These are phyloP conservation scores for Fragariocoptes setiger DNA, from an alignment of 1,140 invertebrate species.

Conservation along the genomic window DNA sequence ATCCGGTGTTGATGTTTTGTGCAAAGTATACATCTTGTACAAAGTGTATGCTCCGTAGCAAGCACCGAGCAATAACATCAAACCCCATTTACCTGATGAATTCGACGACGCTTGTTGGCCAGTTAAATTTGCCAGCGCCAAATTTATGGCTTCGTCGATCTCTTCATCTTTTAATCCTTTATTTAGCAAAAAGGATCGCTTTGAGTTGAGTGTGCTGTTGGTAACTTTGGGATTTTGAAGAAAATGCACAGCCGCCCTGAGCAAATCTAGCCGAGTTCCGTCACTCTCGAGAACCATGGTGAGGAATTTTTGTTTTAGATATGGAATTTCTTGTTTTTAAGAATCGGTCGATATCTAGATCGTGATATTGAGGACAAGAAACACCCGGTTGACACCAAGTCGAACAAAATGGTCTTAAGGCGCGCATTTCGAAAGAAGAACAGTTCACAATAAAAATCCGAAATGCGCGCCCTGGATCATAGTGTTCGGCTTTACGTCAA, in stretches of 20 bases:
- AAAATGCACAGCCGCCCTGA: conserved; percentile 52
- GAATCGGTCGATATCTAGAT: no score
- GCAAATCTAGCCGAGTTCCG: conserved; percentile 15
- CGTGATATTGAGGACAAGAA: no score
- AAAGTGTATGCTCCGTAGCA: conserved; percentile 7
- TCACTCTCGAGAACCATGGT: conserved; percentile 38
- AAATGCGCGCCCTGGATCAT: no score
- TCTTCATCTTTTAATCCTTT: conserved; percentile 50
- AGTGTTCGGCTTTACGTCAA: no score
- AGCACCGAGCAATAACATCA: conserved; percentile 1
- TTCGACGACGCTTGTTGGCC: background rate
- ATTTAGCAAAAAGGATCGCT: conserved; percentile 38
- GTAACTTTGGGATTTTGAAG: conserved; percentile 46
- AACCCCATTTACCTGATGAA: background rate
- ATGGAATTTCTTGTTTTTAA: background rate
- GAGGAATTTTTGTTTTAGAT: no score
- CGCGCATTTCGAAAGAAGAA: no score
- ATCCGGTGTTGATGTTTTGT: background rate
- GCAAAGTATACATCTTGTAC: conserved; percentile 5
- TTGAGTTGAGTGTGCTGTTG: conserved; percentile 33
- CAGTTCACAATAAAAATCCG: no score
- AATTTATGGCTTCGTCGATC: conserved; percentile 25
- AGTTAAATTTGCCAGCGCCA: background rate
- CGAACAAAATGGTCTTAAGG: no score
- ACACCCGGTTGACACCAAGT: no score